Evolutionary conservation across 2,113 vertebrate genomes (phyloP).

Genomic region (Hydrochoerus hydrochaeris): DNA sequence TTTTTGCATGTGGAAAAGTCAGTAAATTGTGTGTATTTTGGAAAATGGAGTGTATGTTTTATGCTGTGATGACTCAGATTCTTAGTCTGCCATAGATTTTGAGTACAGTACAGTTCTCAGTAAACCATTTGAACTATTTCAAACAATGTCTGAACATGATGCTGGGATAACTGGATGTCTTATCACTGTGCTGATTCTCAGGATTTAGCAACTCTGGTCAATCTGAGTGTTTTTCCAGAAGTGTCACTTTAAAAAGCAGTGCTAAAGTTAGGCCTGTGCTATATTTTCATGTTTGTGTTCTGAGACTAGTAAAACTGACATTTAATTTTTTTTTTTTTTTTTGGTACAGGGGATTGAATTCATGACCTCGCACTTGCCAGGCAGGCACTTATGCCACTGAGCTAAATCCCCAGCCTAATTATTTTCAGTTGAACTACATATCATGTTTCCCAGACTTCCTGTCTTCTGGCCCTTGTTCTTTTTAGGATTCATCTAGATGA

Average conservation of each 20-base stretch:
- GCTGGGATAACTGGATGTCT: neutral
- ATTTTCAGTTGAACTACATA: neutral
- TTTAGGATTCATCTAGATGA: neutral
- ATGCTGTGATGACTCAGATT: neutral
- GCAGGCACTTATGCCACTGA: too few relatives aligned
- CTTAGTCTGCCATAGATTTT: neutral
- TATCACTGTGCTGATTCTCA: neutral
- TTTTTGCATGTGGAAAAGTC: neutral
- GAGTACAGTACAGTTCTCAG: neutral
- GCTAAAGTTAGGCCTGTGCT: neutral
- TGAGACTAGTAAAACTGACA: neutral
- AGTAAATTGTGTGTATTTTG: neutral
- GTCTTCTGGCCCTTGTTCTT: neutral
- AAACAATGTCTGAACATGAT: neutral
- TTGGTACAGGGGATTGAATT: too few relatives aligned
- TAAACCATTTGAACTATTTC: neutral
- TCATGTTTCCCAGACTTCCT: neutral
- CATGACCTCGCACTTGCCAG: too few relatives aligned
- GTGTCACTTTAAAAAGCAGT: neutral
- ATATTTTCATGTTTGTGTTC: neutral
- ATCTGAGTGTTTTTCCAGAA: neutral
- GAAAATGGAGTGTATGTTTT: neutral
- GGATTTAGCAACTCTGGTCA: neutral
- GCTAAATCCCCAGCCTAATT: too few relatives aligned
- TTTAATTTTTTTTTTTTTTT: too few relatives aligned